Evolutionary conservation across 2,797 vertebrate species (phyloP).

Genomic region (Scyliorhinus canicula): DNA sequence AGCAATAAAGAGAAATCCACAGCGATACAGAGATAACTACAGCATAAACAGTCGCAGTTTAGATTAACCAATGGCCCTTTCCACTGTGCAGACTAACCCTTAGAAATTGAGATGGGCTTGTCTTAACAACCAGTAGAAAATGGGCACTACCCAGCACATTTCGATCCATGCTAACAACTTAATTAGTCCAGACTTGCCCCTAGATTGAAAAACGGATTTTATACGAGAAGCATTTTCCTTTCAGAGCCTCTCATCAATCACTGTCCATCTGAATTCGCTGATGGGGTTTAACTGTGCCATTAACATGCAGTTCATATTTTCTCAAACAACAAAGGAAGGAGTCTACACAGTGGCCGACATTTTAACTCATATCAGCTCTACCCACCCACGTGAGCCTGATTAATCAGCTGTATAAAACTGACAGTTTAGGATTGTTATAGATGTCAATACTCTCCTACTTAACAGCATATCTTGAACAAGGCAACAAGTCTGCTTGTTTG

Average conservation of each 20-base stretch:
- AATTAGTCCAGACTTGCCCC: conserved; percentile 34
- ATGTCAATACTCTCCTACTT: neutral
- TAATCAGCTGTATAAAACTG: conserved; percentile 26
- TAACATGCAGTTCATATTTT: conserved; percentile 38
- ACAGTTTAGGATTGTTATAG: conserved; percentile 10
- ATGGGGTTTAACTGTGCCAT: conserved; percentile 36
- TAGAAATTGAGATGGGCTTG: neutral
- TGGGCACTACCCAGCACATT: conserved; percentile 9
- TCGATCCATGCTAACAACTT: conserved; percentile 35
- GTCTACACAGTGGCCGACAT: conserved; percentile 20
- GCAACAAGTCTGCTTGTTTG: neutral
- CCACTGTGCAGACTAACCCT: conserved; percentile 1
- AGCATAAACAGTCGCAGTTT: neutral
- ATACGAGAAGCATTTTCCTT: conserved; percentile 29
- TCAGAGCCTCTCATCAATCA: conserved; percentile 36
- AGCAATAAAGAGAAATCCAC: neutral
- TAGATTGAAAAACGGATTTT: conserved; percentile 37
- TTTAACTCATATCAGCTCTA: conserved; percentile 19
- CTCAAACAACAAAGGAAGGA: conserved; percentile 26
- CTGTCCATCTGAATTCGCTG: conserved; percentile 31
- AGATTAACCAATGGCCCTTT: neutral
- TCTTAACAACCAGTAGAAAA: neutral
- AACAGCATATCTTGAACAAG: neutral
- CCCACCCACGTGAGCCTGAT: conserved; percentile 3
- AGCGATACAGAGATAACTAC: neutral